These are phyloP conservation scores for Coelinius sp. DNA, from an alignment of 2,888 invertebrate genomes.

Conservation along the genomic window DNA sequence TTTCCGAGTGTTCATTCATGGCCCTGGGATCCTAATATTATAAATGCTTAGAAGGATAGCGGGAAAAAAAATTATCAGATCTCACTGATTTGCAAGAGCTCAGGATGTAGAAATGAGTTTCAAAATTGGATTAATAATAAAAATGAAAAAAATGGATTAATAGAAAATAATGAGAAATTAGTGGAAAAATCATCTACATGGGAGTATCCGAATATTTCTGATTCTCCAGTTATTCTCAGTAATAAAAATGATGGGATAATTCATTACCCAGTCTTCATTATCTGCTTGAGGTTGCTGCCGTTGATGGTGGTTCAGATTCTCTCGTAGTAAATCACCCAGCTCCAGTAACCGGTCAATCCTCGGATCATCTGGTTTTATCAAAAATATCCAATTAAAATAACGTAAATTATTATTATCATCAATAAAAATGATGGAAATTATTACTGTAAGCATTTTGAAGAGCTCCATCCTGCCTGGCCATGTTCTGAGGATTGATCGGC, in stretches of 20 bases:
- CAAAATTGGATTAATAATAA: background rate
- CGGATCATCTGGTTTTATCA: background rate
- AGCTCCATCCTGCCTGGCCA: background rate
- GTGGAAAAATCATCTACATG: too few relatives aligned
- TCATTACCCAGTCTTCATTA: background rate
- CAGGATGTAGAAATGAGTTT: too few relatives aligned
- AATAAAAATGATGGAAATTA: background rate
- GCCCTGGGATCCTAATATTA: too few relatives aligned
- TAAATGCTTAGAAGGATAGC: too few relatives aligned
- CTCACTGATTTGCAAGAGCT: too few relatives aligned
- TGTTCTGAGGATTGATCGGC: background rate
- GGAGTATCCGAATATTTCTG: background rate
- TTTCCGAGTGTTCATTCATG: too few relatives aligned
- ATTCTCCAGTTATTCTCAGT: background rate
- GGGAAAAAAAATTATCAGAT: too few relatives aligned
- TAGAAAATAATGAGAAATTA: background rate
- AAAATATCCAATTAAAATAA: background rate
- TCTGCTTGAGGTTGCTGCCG: background rate
- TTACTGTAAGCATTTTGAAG: background rate
- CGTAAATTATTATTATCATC: background rate
- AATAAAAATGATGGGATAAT: background rate
- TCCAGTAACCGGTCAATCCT: background rate
- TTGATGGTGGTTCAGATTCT: background rate
- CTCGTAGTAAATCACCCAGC: background rate
- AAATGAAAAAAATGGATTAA: background rate